Percentiles rank a stretch among this genome's conserved stretches.
phyloP scores from a whole-genome alignment of 2,113 vertebrate species.

The Fukomys damarensis region DNA sequence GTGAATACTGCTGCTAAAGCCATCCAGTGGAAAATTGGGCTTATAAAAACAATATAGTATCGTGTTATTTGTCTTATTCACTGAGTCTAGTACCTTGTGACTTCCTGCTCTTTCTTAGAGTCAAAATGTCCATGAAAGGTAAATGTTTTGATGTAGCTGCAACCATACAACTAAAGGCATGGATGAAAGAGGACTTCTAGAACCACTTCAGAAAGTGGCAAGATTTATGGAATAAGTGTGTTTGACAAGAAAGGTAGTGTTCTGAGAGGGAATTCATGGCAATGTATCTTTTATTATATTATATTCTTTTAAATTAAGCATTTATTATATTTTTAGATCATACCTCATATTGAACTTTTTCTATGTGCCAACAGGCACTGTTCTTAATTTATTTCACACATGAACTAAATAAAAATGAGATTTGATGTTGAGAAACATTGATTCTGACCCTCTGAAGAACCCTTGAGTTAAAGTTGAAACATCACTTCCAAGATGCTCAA shows the following conservation, averaged over 20 bases:
- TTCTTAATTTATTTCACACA: background rate
- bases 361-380: background rate
- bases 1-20: background rate
- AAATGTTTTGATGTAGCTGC: background rate
- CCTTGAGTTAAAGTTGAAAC: background rate
- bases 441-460: background rate
- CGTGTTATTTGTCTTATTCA: background rate
- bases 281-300: background rate
- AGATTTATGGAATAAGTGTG: background rate
- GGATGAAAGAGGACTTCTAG: background rate
- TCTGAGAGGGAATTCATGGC: background rate
- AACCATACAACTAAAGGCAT: background rate
- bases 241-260: background rate
- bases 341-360: background rate
- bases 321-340: background rate
- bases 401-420: conserved; percentile 30
- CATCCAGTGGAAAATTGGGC: background rate
- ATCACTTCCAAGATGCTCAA: background rate
- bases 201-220: background rate
- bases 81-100: background rate
- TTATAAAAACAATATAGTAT: background rate
- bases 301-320: background rate
- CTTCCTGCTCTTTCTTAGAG: background rate
- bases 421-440: background rate
- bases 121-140: background rate